These are phyloP conservation scores for Nannobrachium achirus DNA, from an alignment of 2,113 vertebrate genomes.

Conservation along the genomic window DNA sequence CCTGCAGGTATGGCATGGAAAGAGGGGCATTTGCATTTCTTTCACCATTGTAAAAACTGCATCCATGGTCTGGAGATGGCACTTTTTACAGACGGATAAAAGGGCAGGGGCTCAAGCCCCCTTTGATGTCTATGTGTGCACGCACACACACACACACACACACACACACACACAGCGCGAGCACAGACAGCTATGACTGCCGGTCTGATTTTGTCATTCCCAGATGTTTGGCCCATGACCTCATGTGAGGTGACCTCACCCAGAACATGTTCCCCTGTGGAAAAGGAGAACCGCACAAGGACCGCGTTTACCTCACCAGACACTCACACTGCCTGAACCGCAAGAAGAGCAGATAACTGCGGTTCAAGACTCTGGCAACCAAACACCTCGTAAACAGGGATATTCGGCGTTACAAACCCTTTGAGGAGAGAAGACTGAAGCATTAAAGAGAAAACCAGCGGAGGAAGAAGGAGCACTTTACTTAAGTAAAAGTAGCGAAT, in stretches of 20 bases:
- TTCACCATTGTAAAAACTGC: no score
- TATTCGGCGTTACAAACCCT: slow-evolving; percentile 4
- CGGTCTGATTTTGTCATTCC: slow-evolving; percentile 75
- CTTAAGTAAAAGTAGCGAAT: no score
- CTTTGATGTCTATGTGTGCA: no score
- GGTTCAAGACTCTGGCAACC: slow-evolving; percentile 29
- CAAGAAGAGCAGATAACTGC: slow-evolving; percentile 34
- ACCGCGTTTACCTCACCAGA: slow-evolving; percentile 30
- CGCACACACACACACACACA: no score
- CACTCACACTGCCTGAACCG: slow-evolving; percentile 12
- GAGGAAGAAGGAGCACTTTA: no score
- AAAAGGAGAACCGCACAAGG: slow-evolving; percentile 36
- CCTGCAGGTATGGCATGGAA: no score
- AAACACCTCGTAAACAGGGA: slow-evolving; percentile 12
- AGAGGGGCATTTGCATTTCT: no score
- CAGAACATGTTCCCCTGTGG: slow-evolving; percentile 64
- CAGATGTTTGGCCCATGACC: slow-evolving; percentile 76
- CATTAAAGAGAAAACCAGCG: slow-evolving; percentile 6
- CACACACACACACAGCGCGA: background rate
- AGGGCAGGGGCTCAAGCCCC: no score
- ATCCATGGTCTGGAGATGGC: no score
- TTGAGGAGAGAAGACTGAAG: slow-evolving; percentile 7
- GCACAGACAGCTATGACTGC: slow-evolving; percentile 40
- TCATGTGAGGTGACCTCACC: slow-evolving; percentile 73
- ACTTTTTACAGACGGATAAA: no score